phyloP scores from a whole-genome alignment of 2,113 vertebrate genomes.

The Eudyptes chrysolophus region DNA sequence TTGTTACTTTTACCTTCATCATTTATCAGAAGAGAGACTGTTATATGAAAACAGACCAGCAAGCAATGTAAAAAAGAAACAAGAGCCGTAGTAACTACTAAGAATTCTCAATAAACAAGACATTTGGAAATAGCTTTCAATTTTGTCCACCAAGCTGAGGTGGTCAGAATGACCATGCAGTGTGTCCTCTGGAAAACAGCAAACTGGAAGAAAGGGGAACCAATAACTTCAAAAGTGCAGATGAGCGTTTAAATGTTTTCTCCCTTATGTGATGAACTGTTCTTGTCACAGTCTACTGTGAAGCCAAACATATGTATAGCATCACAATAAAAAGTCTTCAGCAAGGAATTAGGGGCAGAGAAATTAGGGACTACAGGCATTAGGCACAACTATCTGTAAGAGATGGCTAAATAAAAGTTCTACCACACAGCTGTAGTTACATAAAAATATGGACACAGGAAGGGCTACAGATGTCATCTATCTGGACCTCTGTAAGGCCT shows the following conservation, averaged over 20 bases:
- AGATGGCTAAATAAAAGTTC: neutral
- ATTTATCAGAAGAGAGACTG: neutral
- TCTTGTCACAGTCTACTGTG: neutral
- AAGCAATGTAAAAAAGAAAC: neutral
- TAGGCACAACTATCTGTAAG: neutral
- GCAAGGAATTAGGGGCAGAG: neutral
- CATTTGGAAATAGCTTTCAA: neutral
- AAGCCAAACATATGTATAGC: neutral
- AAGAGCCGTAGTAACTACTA: neutral
- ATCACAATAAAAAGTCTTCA: neutral
- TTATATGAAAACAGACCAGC: neutral
- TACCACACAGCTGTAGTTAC: neutral
- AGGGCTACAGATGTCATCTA: no score
- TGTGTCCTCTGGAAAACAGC: neutral
- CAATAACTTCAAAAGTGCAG: neutral
- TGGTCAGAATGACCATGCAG: neutral
- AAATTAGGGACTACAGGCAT: neutral
- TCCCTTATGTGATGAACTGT: neutral
- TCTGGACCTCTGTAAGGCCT: no score
- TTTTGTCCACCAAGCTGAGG: neutral
- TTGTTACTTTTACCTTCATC: neutral
- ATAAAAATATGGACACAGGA: neutral
- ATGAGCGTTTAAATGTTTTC: neutral
- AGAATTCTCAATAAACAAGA: neutral
- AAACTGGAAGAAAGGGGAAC: neutral